Evolutionary conservation across 2,113 vertebrate species (phyloP).

Genomic region (Rattus norvegicus): GRCr8 NC_086021.1:152775501-152776000

Average conservation of each 20-base stretch:
- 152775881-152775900: neutral
- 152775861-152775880: neutral
- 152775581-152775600: constrained; percentile 19
- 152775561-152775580: constrained; percentile 2
- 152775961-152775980: neutral
- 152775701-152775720: neutral
- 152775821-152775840: neutral
- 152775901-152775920: neutral
- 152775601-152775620: neutral
- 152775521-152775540: constrained; percentile 24
- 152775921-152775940: neutral
- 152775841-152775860: neutral
- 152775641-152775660: neutral
- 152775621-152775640: neutral
- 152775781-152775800: neutral
- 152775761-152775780: neutral
- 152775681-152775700: neutral
- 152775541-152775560: constrained; percentile 2
- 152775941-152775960: neutral
- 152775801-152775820: neutral
- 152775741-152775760: neutral
- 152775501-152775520: constrained; percentile 55
- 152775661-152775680: neutral
- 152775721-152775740: neutral
- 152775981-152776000: neutral